phyloP scores from a whole-genome alignment of 2,888 invertebrate species.

The Ochropleura leucogaster region DNA sequence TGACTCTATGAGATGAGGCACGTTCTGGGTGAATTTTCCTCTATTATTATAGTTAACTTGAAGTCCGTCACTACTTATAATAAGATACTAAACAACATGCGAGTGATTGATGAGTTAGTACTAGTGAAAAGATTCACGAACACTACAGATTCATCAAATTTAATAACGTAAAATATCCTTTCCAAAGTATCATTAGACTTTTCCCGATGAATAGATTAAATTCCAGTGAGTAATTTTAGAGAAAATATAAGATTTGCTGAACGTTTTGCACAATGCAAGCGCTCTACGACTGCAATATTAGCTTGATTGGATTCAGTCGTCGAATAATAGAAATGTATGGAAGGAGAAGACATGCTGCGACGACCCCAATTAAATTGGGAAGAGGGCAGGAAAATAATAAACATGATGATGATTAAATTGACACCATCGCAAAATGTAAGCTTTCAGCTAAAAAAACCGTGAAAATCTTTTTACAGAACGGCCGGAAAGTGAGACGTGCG shows the following conservation, averaged over 20 bases:
- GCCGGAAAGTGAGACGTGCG: conserved; percentile 71
- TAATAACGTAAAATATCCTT: conserved; percentile 20
- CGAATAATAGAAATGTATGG: no score
- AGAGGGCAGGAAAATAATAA: no score
- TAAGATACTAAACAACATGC: conserved; percentile 22
- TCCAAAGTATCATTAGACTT: conserved; percentile 7
- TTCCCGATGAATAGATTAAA: conserved; percentile 19
- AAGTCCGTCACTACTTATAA: conserved; percentile 20
- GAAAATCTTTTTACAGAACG: conserved; percentile 32
- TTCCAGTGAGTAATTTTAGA: conserved; percentile 3
- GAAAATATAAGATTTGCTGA: conserved; percentile 7
- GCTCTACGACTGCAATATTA: background rate
- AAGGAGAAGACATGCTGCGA: no score
- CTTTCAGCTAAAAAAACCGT: conserved; percentile 26
- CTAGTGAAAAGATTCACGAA: conserved; percentile 18
- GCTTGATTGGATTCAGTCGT: background rate
- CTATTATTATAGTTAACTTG: conserved; percentile 27
- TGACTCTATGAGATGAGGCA: conserved; percentile 46
- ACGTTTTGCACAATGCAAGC: background rate
- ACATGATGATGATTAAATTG: background rate
- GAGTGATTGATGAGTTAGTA: conserved; percentile 38
- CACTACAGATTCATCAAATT: conserved; percentile 30
- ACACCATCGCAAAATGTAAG: conserved; percentile 6
- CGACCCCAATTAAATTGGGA: no score
- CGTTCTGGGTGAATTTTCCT: conserved; percentile 47